Evolutionary conservation across 2,888 invertebrate species (phyloP).

Genomic region (Tryphoninae sp.): DNA sequence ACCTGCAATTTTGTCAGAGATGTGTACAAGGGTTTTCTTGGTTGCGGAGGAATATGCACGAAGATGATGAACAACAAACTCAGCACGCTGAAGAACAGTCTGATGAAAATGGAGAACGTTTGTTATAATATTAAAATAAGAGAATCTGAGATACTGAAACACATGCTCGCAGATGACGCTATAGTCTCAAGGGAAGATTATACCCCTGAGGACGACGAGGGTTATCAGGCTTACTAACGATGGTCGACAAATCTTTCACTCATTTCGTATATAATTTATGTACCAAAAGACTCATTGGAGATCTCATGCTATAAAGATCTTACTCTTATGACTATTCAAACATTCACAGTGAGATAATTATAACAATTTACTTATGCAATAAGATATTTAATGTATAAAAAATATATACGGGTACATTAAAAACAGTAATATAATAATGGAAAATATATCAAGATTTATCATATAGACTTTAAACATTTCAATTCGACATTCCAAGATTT

Average conservation of each 20-base stretch:
- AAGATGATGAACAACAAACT: conserved; percentile 88
- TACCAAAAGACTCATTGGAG: background rate
- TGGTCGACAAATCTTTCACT: background rate
- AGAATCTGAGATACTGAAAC: conserved; percentile 90
- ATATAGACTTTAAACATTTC: conserved; percentile 5
- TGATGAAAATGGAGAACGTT: conserved; percentile 91
- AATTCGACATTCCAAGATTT: background rate
- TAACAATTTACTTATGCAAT: background rate
- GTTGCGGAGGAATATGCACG: conserved; percentile 82
- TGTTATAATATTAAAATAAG: conserved; percentile 91
- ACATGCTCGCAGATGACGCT: conserved; percentile 84
- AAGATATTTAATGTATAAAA: background rate
- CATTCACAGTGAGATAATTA: background rate
- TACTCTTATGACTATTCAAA: no score
- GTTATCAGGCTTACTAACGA: conserved; percentile 77
- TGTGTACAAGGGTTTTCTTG: conserved; percentile 85
- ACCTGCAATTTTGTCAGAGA: conserved; percentile 88
- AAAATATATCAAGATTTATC: conserved; percentile 15
- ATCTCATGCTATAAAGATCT: no score
- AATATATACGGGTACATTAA: conserved; percentile 15
- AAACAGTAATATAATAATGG: background rate
- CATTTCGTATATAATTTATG: conserved; percentile 2
- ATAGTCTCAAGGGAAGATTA: conserved; percentile 76
- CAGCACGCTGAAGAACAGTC: conserved; percentile 87
- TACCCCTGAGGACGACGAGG: conserved; percentile 82